Evolutionary conservation across 1,140 invertebrate species (phyloP).

Genomic region (Cardiocondyla obscurior): DNA sequence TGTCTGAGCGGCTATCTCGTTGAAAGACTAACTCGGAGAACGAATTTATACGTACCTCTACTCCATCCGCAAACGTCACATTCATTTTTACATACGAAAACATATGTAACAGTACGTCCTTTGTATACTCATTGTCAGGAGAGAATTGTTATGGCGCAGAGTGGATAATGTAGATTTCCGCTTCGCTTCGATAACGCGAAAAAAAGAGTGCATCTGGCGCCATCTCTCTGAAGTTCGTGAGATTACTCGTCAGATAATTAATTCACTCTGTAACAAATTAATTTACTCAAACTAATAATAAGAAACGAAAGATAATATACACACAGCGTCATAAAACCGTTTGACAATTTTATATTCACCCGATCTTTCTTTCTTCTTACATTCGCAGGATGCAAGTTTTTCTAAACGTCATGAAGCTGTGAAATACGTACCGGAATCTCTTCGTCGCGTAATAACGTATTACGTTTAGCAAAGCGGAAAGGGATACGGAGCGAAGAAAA

Average conservation of each 20-base stretch:
- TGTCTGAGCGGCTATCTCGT: conserved; percentile 55
- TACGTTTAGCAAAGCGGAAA: neutral
- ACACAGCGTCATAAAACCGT: neutral
- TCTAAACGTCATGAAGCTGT: no score
- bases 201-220: neutral
- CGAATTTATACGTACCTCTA: neutral
- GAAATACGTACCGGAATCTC: neutral
- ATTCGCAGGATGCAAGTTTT: no score
- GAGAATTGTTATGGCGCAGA: neutral
- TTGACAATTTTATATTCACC: neutral
- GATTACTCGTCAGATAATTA: neutral
- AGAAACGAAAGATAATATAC: neutral
- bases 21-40: conserved; percentile 13
- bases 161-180: neutral
- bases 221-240: conserved; percentile 12
- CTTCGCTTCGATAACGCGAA: neutral
- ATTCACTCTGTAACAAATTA: conserved; percentile 11
- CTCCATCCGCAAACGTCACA: neutral
- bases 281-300: no score
- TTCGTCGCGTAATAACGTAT: neutral
- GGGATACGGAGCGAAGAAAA: neutral
- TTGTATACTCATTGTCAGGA: neutral
- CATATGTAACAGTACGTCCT: neutral
- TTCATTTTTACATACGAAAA: conserved; percentile 15
- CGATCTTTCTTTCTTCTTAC: no score